Evolutionary conservation across 2,113 vertebrate species (phyloP).

Genomic region (Oreamnos americanus): DNA sequence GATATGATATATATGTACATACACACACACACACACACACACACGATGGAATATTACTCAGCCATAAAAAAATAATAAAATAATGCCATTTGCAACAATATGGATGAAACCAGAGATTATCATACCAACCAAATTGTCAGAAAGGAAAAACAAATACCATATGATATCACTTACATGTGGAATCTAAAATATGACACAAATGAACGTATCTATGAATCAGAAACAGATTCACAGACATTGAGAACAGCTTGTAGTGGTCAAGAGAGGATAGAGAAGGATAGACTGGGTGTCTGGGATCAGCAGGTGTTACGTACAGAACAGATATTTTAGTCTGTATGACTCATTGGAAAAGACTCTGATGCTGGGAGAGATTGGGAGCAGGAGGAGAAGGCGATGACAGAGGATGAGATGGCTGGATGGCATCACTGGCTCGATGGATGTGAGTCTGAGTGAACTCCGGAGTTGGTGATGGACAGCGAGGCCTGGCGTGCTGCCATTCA

Average conservation of each 20-base stretch:
- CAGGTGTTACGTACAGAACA: not conserved
- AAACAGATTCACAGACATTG: not conserved
- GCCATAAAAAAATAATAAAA: not conserved
- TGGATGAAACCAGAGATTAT: not conserved
- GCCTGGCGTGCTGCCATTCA: too few species aligned
- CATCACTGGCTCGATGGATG: too few species aligned
- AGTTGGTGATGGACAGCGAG: too few species aligned
- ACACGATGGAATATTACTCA: not conserved
- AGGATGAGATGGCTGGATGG: too few species aligned
- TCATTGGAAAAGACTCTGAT: too few species aligned
- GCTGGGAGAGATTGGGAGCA: too few species aligned
- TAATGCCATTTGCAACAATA: not conserved
- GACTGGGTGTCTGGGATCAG: not conserved
- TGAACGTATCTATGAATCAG: not conserved
- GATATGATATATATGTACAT: not conserved
- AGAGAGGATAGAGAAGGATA: not conserved
- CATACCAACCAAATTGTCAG: not conserved
- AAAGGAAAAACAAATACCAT: not conserved
- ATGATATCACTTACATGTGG: not conserved
- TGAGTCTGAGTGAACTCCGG: too few species aligned
- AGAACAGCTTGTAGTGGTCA: not conserved
- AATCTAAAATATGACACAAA: not conserved
- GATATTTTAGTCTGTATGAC: not conserved
- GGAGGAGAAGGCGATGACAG: too few species aligned
- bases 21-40: not conserved